Base-by-base conservation (phyloP, 2,797 vertebrate species). In the Clarias laeviceps region DNA sequence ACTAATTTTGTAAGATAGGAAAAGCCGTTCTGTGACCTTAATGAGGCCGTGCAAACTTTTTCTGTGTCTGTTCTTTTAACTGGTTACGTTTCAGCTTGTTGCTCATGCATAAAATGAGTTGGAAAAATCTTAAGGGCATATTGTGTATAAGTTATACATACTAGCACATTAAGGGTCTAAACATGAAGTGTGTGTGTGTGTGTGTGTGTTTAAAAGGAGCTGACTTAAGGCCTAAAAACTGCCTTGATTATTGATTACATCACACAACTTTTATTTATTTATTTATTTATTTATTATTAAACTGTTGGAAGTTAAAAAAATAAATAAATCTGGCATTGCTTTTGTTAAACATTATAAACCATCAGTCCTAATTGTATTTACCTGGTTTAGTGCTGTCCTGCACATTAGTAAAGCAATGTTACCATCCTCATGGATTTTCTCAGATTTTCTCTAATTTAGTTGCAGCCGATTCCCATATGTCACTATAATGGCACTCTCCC, bases 1-100 rank as follows among this genome's bases (percentile, higher is more conserved):
- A 93, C 91, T 94, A 94, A 94, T 94, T 94, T 92, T 92, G 90
- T 90, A 87, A 91, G 90, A 90, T 84, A 74, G 83, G 88, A 85
- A 64, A 87, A 91, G 91, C 83, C 87, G 88, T 89, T 92, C 57
- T 78, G 79, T 88, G 90, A 93, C 92, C 91, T 92, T 91, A 88
- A 86, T 80, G 64, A 87, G 92, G 73, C 62, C 57, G 82, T 89
- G 90, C 88, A 90, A 92, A 76, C 27, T 66, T 72, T 65, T 80
- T 79, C 34, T 76, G 59, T 82, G 73, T 86, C 62, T 76, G 34
- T 83, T 87, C 79, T 84, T 88, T 91, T 40, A n/a, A 6, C 12
- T 37, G 20, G 11, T 80, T 17, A 27, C 17, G 40, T 20, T 40
- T 80, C 34, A 82, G 85, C 34, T 40, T 70, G 74, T 85, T 66